Base-by-base conservation (phyloP, 2,113 vertebrate species). In the Aix galericulata region DNA sequence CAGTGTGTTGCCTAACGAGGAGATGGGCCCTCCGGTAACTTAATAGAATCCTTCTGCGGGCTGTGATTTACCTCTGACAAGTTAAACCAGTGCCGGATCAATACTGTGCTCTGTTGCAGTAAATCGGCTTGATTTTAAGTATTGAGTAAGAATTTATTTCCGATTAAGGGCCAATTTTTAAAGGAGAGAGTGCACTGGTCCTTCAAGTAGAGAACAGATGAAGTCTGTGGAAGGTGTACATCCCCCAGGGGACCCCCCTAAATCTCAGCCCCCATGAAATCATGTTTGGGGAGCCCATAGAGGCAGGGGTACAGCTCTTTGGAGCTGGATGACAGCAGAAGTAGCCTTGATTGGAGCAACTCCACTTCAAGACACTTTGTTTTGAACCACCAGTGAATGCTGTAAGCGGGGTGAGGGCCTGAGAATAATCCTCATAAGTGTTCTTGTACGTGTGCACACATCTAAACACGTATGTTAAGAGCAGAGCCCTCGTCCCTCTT, bases 1-100 rank as follows among this genome's bases (percentile, higher is more conserved):
- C 50, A 62, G 53, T 4, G 2, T 1, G 0, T 69, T 88, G 32
- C 42, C 50, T 87, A 63, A 58, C 0, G 3, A 88, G 62, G 48
- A 72, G 36, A 38, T 58, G 53, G 26, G 50, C 53, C 78, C 32
- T 75, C 32, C 75, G 55, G 8, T 81, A 86, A 67, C 74, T 82
- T 71, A 93, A 84, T 77, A 72, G 73, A 63, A 50, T 53, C 83
- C 78, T 87, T 66, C 79, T 38, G 31, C 0, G 0, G 88, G 10
- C 79, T 83, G 83, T 95, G 89, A 97, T 92, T 94, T 76, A 72
- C 82, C 55, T 67, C 89, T 93, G 92, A 38, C 59, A 69, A 66
- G 68, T 72, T 55, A 68, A 94, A 73, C 25, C 50, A 63, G 67
- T 0, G 2, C 77, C 53, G 26, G 83, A 79, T 97, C 95, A 73